Percentiles rank a stretch among this genome's conserved stretches.
Conservation (phyloP, 2,113 vertebrate genomes). For the Xiphophorus hellerii region DNA sequence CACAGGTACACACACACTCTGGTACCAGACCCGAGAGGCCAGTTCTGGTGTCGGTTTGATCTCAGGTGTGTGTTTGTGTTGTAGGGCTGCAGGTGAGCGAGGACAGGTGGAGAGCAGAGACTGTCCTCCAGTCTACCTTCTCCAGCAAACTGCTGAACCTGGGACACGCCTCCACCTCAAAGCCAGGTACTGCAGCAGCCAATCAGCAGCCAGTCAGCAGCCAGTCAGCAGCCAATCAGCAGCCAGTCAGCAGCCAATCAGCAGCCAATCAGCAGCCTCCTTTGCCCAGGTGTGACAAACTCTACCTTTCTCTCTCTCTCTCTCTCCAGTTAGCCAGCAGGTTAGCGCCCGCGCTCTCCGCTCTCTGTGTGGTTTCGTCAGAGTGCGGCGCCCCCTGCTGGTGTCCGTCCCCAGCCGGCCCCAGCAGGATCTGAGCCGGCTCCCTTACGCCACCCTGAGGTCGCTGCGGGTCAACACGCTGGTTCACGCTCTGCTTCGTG, state of each 20-base stretch:
- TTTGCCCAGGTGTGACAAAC: background rate
- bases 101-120: constrained; percentile 87
- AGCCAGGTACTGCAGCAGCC: constrained; percentile 53
- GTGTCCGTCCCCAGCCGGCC: constrained; percentile 70
- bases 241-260: background rate
- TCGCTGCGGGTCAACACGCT: constrained; percentile 82
- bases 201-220: background rate
- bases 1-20: constrained; percentile 74
- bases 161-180: constrained; percentile 73
- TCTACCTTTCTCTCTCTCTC: background rate
- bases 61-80: background rate
- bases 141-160: constrained; percentile 87
- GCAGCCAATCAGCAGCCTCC: constrained; percentile 4
- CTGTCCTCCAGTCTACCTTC: constrained; percentile 87
- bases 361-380: constrained; percentile 79
- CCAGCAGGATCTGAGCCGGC: constrained; percentile 75
- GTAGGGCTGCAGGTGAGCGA: constrained; percentile 82
- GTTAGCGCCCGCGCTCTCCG: constrained; percentile 63
- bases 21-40: background rate
- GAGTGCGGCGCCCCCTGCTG: constrained; percentile 81
- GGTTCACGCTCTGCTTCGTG: constrained; percentile 84
- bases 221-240: constrained; percentile 1
- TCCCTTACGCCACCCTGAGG: constrained; percentile 79
- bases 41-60: background rate
- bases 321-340: constrained; percentile 60